Base-by-base conservation (phyloP, 2,797 vertebrate species). In the Phoxinus dragarum region DNA sequence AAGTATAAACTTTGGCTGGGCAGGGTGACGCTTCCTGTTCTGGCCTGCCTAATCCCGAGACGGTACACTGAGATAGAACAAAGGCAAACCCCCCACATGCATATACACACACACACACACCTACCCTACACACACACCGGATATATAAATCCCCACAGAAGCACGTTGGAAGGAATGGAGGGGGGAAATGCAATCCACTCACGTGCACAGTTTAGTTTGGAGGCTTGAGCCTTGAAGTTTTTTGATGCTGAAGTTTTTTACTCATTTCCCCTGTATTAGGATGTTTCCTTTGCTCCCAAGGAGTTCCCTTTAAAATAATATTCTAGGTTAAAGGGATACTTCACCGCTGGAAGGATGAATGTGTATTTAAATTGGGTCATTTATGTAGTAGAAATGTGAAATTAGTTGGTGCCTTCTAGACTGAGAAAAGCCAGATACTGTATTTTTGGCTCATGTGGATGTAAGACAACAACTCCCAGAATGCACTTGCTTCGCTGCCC, bases 51-150 rank as follows among this genome's bases (percentile, higher is more conserved):
- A 88, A 80, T 93, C 92, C 90, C 5, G 79, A 90, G 90, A 92
- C 77, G 91, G 91, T 94, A 94, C 92, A 93, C 88, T 92, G 92
- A 91, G 85, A 88, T 90, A 93, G 92, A 94, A 94, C 94, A 95
- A 94, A 94, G 90, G 19, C 38, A 54, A 82, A 80, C 54, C 72
- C 82, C 61, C 85, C n/a, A 86, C 87, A 83, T 64, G n/a, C 84
- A 86, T 80, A 81, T 69, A 84, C 84, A 86, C 73, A 88, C 88
- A 83, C 78, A 59, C 84, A 85, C 71, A 81, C 59, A n/a, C n/a
- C 67, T 64, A 81, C 82, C 21, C 72, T 71, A 23, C 86, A 80
- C 67, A 84, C 42, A 78, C 82, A 78, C 78, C 75, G 80, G 67
- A 66, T 47, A 81, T 83, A 44, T 67, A 80, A 72, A 79, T 81